Evolutionary conservation across 2,113 vertebrate genomes (phyloP).

Genomic region (Scolopax mira): DNA sequence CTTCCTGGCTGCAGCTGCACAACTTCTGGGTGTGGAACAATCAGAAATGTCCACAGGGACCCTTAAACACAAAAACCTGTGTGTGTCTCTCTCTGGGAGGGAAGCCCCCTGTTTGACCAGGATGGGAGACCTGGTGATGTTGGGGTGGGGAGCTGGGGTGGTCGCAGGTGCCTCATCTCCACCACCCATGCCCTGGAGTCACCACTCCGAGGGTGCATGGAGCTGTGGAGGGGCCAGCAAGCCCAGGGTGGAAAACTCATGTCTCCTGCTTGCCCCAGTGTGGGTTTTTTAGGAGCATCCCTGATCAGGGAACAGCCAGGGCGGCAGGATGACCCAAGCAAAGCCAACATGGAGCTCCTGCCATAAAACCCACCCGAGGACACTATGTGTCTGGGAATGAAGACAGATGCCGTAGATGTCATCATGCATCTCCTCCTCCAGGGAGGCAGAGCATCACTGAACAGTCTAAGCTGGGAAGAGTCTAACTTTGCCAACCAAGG

Average conservation of each 20-base stretch:
- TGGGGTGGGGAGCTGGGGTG: rapidly evolving
- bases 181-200: not conserved
- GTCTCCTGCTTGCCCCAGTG: not conserved
- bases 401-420: not conserved
- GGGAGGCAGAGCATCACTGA: not conserved
- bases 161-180: not conserved
- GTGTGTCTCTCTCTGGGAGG: not conserved
- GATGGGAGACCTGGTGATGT: rapidly evolving
- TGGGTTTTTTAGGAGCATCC: not conserved
- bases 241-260: rapidly evolving
- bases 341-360: not conserved
- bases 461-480: not conserved
- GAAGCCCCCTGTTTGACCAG: not conserved
- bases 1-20: not conserved
- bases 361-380: not conserved
- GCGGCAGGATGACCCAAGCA: not conserved
- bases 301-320: not conserved
- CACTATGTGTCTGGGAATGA: not conserved
- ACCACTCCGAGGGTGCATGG: rapidly evolving
- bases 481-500: not conserved
- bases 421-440: not conserved
- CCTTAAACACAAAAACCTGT: not conserved
- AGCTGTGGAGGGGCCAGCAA: not conserved
- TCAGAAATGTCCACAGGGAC: not conserved
- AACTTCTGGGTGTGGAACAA: not conserved